Evolutionary conservation across 2,797 vertebrate genomes (phyloP).

Genomic region (Molossus molossus): DNA sequence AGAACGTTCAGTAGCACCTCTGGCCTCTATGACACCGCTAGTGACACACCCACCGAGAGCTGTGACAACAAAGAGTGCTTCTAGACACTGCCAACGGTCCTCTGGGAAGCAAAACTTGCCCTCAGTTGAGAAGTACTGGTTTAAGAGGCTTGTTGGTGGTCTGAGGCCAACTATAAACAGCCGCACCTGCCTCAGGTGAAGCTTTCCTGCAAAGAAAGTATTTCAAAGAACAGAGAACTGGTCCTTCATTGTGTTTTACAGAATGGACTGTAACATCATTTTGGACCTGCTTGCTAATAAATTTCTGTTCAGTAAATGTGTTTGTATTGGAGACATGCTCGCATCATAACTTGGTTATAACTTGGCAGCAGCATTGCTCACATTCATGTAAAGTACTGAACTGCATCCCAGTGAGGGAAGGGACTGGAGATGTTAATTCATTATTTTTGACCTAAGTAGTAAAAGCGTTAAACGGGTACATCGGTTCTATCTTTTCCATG

Average conservation of each 20-base stretch:
- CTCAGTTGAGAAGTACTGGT: background rate
- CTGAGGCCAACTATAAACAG: background rate
- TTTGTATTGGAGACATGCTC: background rate
- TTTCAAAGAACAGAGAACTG: conserved; percentile 4
- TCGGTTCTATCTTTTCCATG: background rate
- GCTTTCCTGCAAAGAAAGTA: conserved; percentile 33
- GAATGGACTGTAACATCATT: background rate
- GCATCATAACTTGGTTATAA: background rate
- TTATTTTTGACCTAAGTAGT: background rate
- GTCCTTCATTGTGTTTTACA: background rate
- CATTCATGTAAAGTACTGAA: background rate
- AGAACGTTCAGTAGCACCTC: background rate
- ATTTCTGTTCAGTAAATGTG: background rate
- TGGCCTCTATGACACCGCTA: background rate
- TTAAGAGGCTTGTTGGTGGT: background rate
- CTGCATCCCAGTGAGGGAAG: background rate
- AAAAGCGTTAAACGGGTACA: background rate
- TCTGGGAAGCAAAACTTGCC: background rate
- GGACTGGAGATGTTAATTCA: background rate
- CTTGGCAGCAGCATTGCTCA: background rate
- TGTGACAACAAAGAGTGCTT: background rate
- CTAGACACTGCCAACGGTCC: background rate
- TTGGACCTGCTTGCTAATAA: background rate
- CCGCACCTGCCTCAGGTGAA: background rate
- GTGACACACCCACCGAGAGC: background rate